A percentile compares a stretch with the other conserved stretches of the same genome.
These are phyloP conservation scores for Loris lydekkerianus DNA, from an alignment of 2,797 vertebrate genomes.

Conservation along the genomic window DNA sequence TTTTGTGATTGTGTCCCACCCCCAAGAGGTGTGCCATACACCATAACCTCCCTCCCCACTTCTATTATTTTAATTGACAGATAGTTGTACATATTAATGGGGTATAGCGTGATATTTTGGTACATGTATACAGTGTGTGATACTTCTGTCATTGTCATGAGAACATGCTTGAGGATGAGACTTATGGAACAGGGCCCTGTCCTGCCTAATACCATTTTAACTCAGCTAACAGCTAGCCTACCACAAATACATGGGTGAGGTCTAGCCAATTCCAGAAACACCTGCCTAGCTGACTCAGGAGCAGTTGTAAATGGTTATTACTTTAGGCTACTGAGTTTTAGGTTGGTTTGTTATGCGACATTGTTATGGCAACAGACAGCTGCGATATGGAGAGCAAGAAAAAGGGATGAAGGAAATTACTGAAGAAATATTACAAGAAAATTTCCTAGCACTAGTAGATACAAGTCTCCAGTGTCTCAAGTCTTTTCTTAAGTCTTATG, in stretches of 20 bases:
- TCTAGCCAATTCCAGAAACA: neutral
- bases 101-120: neutral
- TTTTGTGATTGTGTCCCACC: no score
- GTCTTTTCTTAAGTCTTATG: neutral
- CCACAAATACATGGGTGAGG: neutral
- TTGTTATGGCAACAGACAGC: neutral
- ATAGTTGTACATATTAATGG: neutral
- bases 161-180: neutral
- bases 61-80: neutral
- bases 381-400: neutral
- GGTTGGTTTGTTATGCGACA: neutral
- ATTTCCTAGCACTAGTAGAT: neutral
- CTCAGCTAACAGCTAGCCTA: neutral
- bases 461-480: neutral
- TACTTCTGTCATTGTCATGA: conserved; percentile 36
- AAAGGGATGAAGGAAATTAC: conserved; percentile 16
- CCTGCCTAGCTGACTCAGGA: neutral
- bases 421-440: conserved; percentile 7
- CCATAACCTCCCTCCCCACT: neutral
- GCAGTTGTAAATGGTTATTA: neutral
- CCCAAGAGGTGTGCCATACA: no score
- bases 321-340: conserved; percentile 33
- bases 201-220: conserved; percentile 17
- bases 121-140: neutral
- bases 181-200: neutral